Evolutionary conservation across 2,113 vertebrate species (phyloP), one percentile per base, ranked within the genome.

Genomic region (Calcarius ornatus): DNA sequence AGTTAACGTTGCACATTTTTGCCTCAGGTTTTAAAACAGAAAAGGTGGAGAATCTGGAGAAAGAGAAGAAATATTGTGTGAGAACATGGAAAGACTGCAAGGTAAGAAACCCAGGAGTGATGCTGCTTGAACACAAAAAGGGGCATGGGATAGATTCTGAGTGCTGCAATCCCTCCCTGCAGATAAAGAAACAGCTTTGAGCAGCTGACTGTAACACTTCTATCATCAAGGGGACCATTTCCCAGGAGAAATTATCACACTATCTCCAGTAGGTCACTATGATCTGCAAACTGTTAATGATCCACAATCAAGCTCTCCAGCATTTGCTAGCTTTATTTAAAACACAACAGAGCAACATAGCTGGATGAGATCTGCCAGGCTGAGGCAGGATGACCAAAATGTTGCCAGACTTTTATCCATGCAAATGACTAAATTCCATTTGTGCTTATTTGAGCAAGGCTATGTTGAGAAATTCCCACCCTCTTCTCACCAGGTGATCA

Each of bases 1-100:
- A 95, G 76, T 59, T 70, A 88, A 54, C 15, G 6, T 31, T 81
- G 82, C 60, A 88, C 42, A 61, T 88, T 92, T 93, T 90, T 83
- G 63, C 45, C 51, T 28, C 14, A 11, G 27, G 22, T 83, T 95
- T 95, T 94, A 88, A 83, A 82, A 79, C 37, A 82, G 50, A 77
- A 92, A 83, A 88, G 54, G 28, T 78, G 33, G 5, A 82, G 13
- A 51, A 92, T 47, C 33, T 59, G 21, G 24, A 94, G 51, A 86
- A 90, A 75, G 31, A 56, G 33, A 66, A 86, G 54, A 86, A 92
- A 81, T 38, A 23, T 3, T 78, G 71, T 77, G 50, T 31, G 27
- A 73, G 21, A 85, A 85, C 23, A 80, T 3, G 25, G 59, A 42
- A 92, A 92, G 56, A 53, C 4, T 65, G 27, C 38, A 57, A 88